Conservation (phyloP, 2,888 invertebrate species). For the Hydropsyche betteni region DNA sequence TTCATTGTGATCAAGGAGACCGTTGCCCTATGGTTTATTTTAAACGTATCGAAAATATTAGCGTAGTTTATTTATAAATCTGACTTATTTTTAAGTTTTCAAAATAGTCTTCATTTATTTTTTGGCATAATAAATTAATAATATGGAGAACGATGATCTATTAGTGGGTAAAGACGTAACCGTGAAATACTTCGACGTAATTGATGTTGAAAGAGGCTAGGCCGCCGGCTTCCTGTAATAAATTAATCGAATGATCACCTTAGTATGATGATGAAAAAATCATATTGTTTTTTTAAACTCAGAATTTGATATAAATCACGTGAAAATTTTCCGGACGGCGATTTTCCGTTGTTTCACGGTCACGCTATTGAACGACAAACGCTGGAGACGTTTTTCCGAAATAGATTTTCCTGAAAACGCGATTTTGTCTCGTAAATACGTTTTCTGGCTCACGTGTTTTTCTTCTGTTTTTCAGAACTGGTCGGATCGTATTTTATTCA, state of each 20-base stretch:
- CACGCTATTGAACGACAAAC: background rate
- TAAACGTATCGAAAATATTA: conserved; percentile 14
- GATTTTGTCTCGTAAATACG: conserved; percentile 1
- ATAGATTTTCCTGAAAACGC: conserved; percentile 15
- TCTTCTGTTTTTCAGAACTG: background rate
- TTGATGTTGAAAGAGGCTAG: conserved; percentile 6
- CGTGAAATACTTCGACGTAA: conserved; percentile 11
- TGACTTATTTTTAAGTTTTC: conserved; percentile 1
- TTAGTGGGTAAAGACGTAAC: background rate
- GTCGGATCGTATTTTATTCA: no score
- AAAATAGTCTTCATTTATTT: background rate
- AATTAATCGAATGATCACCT: background rate
- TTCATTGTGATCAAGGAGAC: background rate
- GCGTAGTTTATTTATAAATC: background rate
- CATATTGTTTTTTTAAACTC: background rate
- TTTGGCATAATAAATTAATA: conserved; percentile 5
- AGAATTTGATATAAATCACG: no score
- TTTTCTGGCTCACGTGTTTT: conserved; percentile 5
- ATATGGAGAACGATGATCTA: conserved; percentile 19
- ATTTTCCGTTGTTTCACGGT: conserved; percentile 1
- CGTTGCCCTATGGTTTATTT: conserved; percentile 8
- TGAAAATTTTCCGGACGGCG: background rate
- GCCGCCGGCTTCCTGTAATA: background rate
- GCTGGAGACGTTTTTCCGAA: conserved; percentile 16
- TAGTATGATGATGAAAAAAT: background rate